Conservation (phyloP, 1,140 invertebrate genomes). For the Drosophila guanche region DNA sequence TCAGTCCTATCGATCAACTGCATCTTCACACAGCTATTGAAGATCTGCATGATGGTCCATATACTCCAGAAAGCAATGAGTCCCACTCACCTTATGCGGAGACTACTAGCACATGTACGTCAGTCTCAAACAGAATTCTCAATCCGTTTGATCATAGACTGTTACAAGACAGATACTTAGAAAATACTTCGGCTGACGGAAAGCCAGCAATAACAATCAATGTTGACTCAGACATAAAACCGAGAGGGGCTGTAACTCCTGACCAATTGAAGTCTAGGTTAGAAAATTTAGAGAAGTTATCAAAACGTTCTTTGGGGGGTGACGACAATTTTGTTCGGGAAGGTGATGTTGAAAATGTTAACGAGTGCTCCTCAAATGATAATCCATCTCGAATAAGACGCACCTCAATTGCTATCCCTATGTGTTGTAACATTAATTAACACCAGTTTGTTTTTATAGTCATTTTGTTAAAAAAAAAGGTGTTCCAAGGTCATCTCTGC, state of each 20-base stretch:
- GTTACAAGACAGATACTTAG: not conserved
- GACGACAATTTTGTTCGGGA: constrained; percentile 23
- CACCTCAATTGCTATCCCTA: constrained; percentile 52
- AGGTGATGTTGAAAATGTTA: constrained; percentile 66
- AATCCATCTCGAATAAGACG: constrained; percentile 43
- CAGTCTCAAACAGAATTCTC: constrained; percentile 51
- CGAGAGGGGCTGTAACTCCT: constrained; percentile 83
- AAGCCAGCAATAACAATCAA: constrained; percentile 11
- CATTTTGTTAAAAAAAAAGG: constrained; percentile 31
- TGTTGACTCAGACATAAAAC: constrained; percentile 35
- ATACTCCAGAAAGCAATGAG: constrained; percentile 90
- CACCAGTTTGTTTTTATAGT: constrained; percentile 44
- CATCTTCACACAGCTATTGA: constrained; percentile 79
- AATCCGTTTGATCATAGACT: constrained; percentile 39
- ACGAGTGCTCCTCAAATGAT: constrained; percentile 38
- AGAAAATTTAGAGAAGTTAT: constrained; percentile 74
- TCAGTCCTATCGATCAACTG: constrained; percentile 85
- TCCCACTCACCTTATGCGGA: constrained; percentile 88
- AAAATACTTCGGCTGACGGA: not conserved
- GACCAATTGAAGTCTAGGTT: constrained; percentile 84
- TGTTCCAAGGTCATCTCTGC: constrained; percentile 14
- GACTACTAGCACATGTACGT: constrained; percentile 42
- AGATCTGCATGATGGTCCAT: constrained; percentile 86
- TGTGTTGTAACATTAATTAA: constrained; percentile 77
- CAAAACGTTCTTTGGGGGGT: constrained; percentile 20